Evolutionary conservation across 1,140 invertebrate genomes (phyloP).

Genomic region (Adelges cooleyi): DNA sequence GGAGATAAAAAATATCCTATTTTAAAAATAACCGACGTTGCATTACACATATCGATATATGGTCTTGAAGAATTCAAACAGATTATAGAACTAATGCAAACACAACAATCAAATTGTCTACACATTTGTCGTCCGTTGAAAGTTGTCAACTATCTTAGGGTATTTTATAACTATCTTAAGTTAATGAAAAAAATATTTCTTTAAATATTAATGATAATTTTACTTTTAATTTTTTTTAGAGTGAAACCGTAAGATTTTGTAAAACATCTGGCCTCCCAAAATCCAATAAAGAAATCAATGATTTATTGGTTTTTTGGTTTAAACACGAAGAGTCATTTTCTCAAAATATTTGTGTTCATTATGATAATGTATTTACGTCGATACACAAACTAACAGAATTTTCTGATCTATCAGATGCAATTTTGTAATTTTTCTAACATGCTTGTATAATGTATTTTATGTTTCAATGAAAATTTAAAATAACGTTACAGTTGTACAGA

Average conservation of each 20-base stretch:
- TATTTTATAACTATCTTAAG: constrained; percentile 9
- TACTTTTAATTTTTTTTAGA: constrained; percentile 7
- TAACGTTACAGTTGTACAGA: too few relatives aligned
- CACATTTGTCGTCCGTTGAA: constrained; percentile 28
- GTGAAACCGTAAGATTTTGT: constrained; percentile 28
- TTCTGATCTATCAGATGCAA: too few relatives aligned
- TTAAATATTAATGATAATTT: too few relatives aligned
- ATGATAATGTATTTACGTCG: not conserved
- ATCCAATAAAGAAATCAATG: not conserved
- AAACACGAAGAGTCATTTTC: constrained; percentile 10
- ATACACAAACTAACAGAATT: not conserved
- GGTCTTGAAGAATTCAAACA: constrained; percentile 29
- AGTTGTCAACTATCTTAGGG: constrained; percentile 28
- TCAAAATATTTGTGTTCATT: constrained; percentile 17
- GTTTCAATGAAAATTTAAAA: too few relatives aligned
- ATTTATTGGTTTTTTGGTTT: constrained; percentile 25
- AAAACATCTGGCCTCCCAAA: not conserved
- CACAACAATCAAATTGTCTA: not conserved
- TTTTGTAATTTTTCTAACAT: too few relatives aligned
- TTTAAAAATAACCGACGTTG: constrained; percentile 28
- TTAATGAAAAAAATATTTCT: not conserved
- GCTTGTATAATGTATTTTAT: too few relatives aligned
- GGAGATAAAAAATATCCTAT: not conserved
- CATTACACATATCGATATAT: constrained; percentile 25
- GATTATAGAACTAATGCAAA: constrained; percentile 26